Percentiles rank a stretch among this genome's conserved stretches.
Conservation (phyloP, 2,113 vertebrate genomes). For the Procavia capensis region DNA sequence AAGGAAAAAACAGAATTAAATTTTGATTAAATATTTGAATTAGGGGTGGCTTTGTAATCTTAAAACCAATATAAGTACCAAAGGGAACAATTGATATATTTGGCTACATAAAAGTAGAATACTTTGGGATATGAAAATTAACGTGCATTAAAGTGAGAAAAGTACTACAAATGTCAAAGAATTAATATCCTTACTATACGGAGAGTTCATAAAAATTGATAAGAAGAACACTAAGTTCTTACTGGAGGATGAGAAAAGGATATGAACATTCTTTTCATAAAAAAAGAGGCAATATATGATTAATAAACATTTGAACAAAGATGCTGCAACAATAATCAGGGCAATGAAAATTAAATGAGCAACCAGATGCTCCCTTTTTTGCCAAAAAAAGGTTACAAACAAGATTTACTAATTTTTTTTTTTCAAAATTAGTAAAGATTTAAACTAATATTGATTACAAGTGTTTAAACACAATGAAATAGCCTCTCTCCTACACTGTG, state of each 20-base stretch:
- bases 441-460: not conserved
- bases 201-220: conserved; percentile 38
- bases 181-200: conserved; percentile 34
- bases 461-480: not conserved
- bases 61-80: conserved; percentile 39
- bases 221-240: conserved; percentile 19
- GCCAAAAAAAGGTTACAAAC: not conserved
- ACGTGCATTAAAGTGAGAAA: conserved; percentile 41
- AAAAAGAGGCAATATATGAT: conserved; percentile 15
- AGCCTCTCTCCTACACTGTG: not conserved
- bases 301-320: conserved; percentile 31
- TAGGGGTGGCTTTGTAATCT: conserved; percentile 61
- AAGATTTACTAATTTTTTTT: not conserved
- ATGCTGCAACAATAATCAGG: conserved; percentile 27
- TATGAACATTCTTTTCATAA: not conserved
- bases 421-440: not conserved
- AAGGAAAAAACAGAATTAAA: conserved; percentile 61
- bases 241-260: not conserved
- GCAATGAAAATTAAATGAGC: conserved; percentile 24
- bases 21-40: conserved; percentile 62
- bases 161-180: conserved; percentile 55
- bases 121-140: conserved; percentile 44
- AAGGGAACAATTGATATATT: conserved; percentile 41
- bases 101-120: conserved; percentile 49
- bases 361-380: not conserved